Conservation (phyloP, 2,888 invertebrate species). For the Athetis lepigone region DNA sequence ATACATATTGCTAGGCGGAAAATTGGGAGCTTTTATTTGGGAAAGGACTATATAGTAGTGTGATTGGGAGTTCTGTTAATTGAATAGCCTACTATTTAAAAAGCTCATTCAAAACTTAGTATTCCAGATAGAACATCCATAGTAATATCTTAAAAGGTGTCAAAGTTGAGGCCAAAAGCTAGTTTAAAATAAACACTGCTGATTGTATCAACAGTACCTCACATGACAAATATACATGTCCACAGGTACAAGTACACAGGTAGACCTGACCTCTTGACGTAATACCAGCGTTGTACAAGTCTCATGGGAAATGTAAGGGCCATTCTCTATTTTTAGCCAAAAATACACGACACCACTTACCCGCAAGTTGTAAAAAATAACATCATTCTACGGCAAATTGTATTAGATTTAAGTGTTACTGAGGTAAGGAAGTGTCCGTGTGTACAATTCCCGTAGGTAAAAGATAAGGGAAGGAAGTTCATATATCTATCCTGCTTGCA, state of each 20-base stretch:
- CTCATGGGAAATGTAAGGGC: constrained; percentile 31
- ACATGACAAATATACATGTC: neutral
- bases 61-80: too few species aligned
- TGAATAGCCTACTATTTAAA: too few species aligned
- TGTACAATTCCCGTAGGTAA: constrained; percentile 11
- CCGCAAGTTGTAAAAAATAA: constrained; percentile 23
- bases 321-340: constrained; percentile 38
- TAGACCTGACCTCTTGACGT: constrained; percentile 31
- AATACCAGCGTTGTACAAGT: constrained; percentile 26
- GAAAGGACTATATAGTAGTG: too few species aligned
- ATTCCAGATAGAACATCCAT: too few species aligned
- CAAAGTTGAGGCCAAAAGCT: too few species aligned
- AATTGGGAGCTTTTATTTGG: too few species aligned
- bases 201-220: neutral
- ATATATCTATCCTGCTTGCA: constrained; percentile 6
- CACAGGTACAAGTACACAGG: constrained; percentile 13
- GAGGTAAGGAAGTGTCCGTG: constrained; percentile 26
- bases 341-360: constrained; percentile 19
- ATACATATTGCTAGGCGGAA: too few species aligned
- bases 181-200: too few species aligned
- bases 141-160: too few species aligned
- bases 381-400: constrained; percentile 35
- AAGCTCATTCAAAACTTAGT: too few species aligned
- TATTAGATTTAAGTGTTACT: constrained; percentile 36
- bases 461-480: neutral